Base-by-base conservation (phyloP, 2,797 vertebrate species). In the Eulemur albifrons region DNA sequence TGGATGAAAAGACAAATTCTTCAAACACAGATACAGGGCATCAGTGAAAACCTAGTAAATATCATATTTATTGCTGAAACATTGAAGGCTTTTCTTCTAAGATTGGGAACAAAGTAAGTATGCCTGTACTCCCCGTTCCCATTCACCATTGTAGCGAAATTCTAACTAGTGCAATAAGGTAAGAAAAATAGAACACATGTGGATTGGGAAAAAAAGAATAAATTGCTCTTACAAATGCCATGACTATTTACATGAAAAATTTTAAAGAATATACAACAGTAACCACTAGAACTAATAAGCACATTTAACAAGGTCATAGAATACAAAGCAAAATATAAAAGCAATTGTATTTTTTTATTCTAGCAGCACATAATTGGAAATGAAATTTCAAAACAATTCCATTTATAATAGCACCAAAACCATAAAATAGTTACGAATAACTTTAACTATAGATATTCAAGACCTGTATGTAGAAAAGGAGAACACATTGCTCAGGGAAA, bases 281-380 rank as follows among this genome's bases (percentile, higher is more conserved):
- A 75, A 70, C 20, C 17, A 40, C 20, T 10, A 45, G 43, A 23
- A 73, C 12, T 18, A 45, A 35, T 57, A 80, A 85, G 32, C 77
- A 67, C 67, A 15, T 82, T 86, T 89, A 57, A 27, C 69, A 83
- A 87, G 38, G 43, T 54, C 35, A n/a, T 50, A 45, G 23, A 43
- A 59, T 38, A 50, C 61, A 75, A 83, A 94, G 27, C 35, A 30
- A 61, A 32, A 48, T 70, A 69, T 18, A 87, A 87, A 72, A 86
- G 75, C 27, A 79, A 43, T 86, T 77, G 11, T 21, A 72, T 50
- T 72, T 95, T 76, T 76, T 70, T 59, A 93, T 92, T 84, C 40
- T 61, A 84, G 81, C 32, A 72, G 91, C 61, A 96, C 90, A 70
- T 63, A 76, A 70, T 65, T 65, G 6, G 35, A 80, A 95, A 84